These are phyloP conservation scores for Myotis lucifugus DNA, from an alignment of 2,113 vertebrate genomes.

Conservation along the genomic window DNA sequence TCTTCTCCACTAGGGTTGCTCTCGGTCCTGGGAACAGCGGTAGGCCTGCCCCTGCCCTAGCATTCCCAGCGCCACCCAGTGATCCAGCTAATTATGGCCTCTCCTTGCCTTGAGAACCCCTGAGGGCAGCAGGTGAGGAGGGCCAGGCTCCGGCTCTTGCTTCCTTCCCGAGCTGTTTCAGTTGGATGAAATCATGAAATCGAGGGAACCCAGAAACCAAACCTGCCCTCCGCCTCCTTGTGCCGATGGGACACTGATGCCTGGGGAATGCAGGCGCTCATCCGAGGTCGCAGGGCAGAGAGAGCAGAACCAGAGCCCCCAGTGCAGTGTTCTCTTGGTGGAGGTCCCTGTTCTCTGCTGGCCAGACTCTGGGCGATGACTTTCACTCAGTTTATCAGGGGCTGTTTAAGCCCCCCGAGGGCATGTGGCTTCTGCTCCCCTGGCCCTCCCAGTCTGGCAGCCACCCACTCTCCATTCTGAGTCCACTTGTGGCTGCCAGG, in stretches of 20 bases:
- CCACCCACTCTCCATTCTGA: background rate
- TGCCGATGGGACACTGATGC: background rate
- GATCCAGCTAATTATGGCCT: conserved; percentile 72
- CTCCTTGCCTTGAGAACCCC: conserved; percentile 64
- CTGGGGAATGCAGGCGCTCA: background rate
- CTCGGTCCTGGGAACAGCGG: conserved; percentile 59
- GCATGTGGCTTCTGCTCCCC: background rate
- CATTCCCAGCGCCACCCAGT: conserved; percentile 38
- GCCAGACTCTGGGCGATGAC: background rate
- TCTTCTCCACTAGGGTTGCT: background rate
- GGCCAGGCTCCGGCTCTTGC: background rate
- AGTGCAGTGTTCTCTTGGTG: background rate
- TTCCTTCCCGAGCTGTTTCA: background rate
- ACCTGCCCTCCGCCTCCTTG: background rate
- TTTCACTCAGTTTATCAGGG: background rate
- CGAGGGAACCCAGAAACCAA: background rate
- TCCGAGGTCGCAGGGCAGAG: background rate
- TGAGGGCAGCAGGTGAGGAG: conserved; percentile 47
- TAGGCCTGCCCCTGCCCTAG: background rate
- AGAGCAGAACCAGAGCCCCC: background rate
- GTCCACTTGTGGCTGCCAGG: background rate
- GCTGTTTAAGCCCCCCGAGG: background rate
- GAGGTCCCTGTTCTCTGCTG: background rate
- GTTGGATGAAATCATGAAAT: background rate
- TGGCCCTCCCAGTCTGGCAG: background rate